A percentile compares a stretch with the other conserved stretches of the same genome.
Evolutionary conservation across 2,888 invertebrate genomes (phyloP).

Genomic region (Lochmaea crataegi): DNA sequence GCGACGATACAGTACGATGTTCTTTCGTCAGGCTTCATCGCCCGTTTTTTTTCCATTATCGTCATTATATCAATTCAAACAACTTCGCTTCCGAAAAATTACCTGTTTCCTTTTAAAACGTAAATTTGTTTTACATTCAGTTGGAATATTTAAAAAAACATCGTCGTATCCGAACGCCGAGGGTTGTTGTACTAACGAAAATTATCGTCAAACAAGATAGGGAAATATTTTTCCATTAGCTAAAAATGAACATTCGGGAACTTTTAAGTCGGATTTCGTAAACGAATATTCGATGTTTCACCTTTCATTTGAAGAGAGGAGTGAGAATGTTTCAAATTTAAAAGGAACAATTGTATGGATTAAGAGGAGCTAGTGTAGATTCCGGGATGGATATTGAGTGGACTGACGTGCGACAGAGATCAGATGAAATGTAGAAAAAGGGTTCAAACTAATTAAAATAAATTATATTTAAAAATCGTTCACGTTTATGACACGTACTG

Average conservation of each 20-base stretch:
- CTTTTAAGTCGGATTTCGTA: neutral
- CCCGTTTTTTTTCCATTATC: conserved; percentile 6
- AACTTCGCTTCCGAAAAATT: neutral
- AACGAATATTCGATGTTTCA: neutral
- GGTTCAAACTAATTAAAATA: too few relatives aligned
- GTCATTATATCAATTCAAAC: conserved; percentile 6
- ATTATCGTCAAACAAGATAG: neutral
- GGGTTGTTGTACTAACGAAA: neutral
- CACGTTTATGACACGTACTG: too few relatives aligned
- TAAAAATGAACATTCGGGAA: neutral
- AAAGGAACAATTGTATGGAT: neutral
- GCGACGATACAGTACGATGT: neutral
- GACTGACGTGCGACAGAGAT: too few relatives aligned
- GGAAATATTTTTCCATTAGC: neutral
- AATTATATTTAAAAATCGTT: too few relatives aligned
- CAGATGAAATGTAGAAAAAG: too few relatives aligned
- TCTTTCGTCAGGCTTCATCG: neutral
- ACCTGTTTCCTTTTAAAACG: neutral
- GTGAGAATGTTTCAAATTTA: neutral
- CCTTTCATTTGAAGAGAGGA: neutral
- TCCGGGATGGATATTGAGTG: too few relatives aligned
- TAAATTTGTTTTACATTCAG: conserved; percentile 5
- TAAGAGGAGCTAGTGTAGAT: too few relatives aligned
- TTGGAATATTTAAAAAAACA: neutral
- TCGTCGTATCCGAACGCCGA: neutral